Conservation (phyloP, 2,113 vertebrate genomes). For the Felis catus region F.catus_Fca126_mat1.0 CM031417.1:144548501-144549000, state of each 20-base stretch:
- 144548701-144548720: not conserved
- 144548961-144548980: not conserved
- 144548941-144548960: not conserved
- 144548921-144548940: not conserved
- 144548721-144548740: accelerated
- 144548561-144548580: no score
- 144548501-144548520: no score
- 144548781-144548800: accelerated
- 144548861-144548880: not conserved
- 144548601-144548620: not conserved
- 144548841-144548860: not conserved
- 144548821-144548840: not conserved
- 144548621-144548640: not conserved
- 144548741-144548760: accelerated
- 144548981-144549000: not conserved
- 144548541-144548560: no score
- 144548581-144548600: no score
- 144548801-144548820: accelerated
- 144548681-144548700: accelerated
- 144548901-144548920: accelerated
- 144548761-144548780: not conserved
- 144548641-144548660: not conserved
- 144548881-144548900: not conserved
- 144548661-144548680: not conserved
- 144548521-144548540: no score